Evolutionary conservation across 1,140 invertebrate species (phyloP), one percentile per base, ranked within the genome.

Genomic region (Adelges cooleyi): DNA sequence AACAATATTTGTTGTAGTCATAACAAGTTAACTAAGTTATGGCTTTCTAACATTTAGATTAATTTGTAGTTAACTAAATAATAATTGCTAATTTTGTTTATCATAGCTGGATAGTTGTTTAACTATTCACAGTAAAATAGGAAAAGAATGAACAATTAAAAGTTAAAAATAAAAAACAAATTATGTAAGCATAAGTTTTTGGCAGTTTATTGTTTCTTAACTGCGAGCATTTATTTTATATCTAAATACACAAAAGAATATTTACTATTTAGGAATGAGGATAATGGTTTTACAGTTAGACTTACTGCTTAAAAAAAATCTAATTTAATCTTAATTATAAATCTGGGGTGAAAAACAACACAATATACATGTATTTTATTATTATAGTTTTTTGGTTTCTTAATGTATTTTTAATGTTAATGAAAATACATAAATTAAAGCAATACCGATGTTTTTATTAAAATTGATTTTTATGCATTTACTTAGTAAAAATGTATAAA

Each of bases 141-240:
- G n/a, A n/a, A n/a, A n/a, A n/a, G n/a, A n/a, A n/a, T n/a, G n/a
- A n/a, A 25, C 46, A n/a, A 18, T 33, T 1, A 27, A 8, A 6
- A 17, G 29, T 11, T 2, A 59, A 25, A 29, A 29, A 20, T 46
- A 33, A 44, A n/a, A n/a, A n/a, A 44, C 4, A 20, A 20, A 17
- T 6, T 48, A 18, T 18, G 6, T 20, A 48, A 48, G 11, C 5
- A 18, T 48, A 20, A 17, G 15, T 18, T 46, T 56, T 62, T 62
- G 42, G 54, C 42, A 62, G 42, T 62, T 46, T 62, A 62, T 62
- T 46, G n/a, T 62, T n/a, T 20, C 23, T 33, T 5, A 29, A 33
- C 25, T 46, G 42, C 13, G 11, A 33, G 25, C 27, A 44, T 33
- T 33, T 33, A n/a, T 48, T 46, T 62, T 44, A 48, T 59, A 48